Evolutionary conservation across 2,888 invertebrate species (phyloP).

Genomic region (Bombyx huttoni): DNA sequence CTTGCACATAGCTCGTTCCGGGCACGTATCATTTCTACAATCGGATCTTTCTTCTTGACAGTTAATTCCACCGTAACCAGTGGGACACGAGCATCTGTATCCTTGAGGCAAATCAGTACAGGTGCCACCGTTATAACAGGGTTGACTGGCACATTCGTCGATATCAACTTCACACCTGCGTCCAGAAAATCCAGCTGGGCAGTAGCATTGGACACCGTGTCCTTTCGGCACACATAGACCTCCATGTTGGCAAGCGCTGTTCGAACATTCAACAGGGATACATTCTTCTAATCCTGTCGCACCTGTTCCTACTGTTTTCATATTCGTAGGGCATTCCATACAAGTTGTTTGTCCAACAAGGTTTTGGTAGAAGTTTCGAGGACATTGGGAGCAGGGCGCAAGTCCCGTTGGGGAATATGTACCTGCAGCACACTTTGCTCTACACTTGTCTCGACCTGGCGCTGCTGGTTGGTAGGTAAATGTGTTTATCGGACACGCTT

Average conservation of each 20-base stretch:
- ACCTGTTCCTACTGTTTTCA: conserved; percentile 86
- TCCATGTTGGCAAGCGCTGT: conserved; percentile 91
- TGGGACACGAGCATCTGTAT: conserved; percentile 89
- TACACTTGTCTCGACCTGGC: conserved; percentile 83
- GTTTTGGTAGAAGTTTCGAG: conserved; percentile 92
- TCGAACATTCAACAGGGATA: conserved; percentile 87
- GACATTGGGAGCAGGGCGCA: conserved; percentile 94
- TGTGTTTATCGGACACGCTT: conserved; percentile 90
- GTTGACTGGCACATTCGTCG: conserved; percentile 94
- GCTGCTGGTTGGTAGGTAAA: conserved; percentile 95
- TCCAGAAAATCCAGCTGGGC: conserved; percentile 95
- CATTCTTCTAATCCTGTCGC: conserved; percentile 89
- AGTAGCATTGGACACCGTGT: conserved; percentile 91
- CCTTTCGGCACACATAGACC: conserved; percentile 92
- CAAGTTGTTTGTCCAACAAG: conserved; percentile 87
- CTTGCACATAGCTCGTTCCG: conserved; percentile 97
- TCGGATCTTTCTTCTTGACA: conserved; percentile 95
- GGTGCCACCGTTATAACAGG: conserved; percentile 93
- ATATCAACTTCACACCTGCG: conserved; percentile 94
- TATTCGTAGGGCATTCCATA: conserved; percentile 91
- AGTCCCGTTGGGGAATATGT: conserved; percentile 94
- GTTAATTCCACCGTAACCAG: conserved; percentile 92
- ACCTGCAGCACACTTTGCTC: conserved; percentile 91
- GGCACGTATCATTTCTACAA: conserved; percentile 91
- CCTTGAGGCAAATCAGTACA: conserved; percentile 95